Evolutionary conservation across 2,797 vertebrate genomes (phyloP).

Genomic region (Orientallactaga sibirica): DNA sequence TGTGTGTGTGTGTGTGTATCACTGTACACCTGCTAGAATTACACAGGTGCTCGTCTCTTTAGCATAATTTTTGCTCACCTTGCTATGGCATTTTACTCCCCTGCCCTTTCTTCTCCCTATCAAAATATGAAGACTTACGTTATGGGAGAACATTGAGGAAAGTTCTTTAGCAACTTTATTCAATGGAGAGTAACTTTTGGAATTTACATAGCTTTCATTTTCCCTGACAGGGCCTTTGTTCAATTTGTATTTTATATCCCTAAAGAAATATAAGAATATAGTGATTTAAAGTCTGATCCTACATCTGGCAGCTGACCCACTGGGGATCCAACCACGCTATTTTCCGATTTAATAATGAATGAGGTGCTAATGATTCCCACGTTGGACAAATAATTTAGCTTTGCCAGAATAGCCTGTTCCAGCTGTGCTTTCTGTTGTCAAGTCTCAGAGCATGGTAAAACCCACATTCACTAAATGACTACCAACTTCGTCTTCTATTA

Average conservation of each 20-base stretch:
- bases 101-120: neutral
- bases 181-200: conserved; percentile 20
- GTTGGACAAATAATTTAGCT: conserved; percentile 65
- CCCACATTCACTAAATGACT: neutral
- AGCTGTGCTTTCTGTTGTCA: conserved; percentile 41
- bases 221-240: conserved; percentile 31
- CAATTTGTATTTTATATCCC: conserved; percentile 57
- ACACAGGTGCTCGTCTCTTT: neutral
- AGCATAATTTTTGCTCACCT: conserved; percentile 22
- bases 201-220: conserved; percentile 41
- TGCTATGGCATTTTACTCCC: neutral
- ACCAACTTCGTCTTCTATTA: neutral
- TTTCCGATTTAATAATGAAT: conserved; percentile 69
- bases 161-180: conserved; percentile 39
- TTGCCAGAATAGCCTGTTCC: conserved; percentile 30
- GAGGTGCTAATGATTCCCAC: conserved; percentile 73
- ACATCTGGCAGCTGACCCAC: conserved; percentile 68
- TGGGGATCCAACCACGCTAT: conserved; percentile 58
- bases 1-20: neutral
- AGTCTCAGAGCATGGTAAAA: conserved; percentile 32
- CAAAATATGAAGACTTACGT: conserved; percentile 1
- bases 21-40: neutral
- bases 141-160: neutral
- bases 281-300: conserved; percentile 63
- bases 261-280: conserved; percentile 44